Percentiles rank a stretch among this genome's conserved stretches.
Evolutionary conservation across 2,113 vertebrate species (phyloP).

Genomic region (Acanthochromis polyacanthus): DNA sequence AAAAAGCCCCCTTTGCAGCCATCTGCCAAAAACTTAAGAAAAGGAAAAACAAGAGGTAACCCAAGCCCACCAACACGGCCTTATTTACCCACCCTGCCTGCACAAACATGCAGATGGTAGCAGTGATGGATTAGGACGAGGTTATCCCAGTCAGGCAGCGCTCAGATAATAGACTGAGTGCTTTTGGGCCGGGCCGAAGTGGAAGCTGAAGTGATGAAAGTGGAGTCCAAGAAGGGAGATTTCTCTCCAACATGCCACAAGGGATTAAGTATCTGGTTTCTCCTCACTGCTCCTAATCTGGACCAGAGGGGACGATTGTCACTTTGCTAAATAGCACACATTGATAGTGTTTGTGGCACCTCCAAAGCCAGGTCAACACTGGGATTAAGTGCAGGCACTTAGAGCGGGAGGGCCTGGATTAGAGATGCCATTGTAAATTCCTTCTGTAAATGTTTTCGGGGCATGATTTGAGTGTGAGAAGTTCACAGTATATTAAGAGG

Average conservation of each 20-base stretch:
- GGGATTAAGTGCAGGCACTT: constrained; percentile 77
- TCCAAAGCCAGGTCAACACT: constrained; percentile 76
- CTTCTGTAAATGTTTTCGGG: constrained; percentile 56
- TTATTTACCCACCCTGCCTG: constrained; percentile 80
- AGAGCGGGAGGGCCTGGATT: constrained; percentile 69
- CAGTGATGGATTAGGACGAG: constrained; percentile 82
- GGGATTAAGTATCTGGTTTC: constrained; percentile 80
- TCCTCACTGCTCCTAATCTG: constrained; percentile 68
- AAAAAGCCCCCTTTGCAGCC: constrained; percentile 62
- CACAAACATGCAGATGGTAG: constrained; percentile 77
- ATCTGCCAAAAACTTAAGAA: constrained; percentile 62
- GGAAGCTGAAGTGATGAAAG: constrained; percentile 76
- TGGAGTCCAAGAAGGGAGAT: constrained; percentile 68
- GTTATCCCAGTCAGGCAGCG: constrained; percentile 71
- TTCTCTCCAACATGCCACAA: constrained; percentile 70
- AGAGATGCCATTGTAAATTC: constrained; percentile 58
- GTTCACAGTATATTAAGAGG: constrained; percentile 41
- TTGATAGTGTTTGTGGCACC: constrained; percentile 61
- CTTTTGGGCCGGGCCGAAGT: constrained; percentile 49
- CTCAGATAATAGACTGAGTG: constrained; percentile 64
- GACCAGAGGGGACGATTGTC: constrained; percentile 67
- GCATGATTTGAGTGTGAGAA: constrained; percentile 46
- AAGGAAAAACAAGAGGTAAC: constrained; percentile 59
- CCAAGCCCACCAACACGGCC: constrained; percentile 72
- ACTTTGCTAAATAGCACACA: constrained; percentile 69